A percentile compares a stretch with the other conserved stretches of the same genome.
Conservation (phyloP, 2,888 invertebrate genomes). For the Leptinotarsa juncta region DNA sequence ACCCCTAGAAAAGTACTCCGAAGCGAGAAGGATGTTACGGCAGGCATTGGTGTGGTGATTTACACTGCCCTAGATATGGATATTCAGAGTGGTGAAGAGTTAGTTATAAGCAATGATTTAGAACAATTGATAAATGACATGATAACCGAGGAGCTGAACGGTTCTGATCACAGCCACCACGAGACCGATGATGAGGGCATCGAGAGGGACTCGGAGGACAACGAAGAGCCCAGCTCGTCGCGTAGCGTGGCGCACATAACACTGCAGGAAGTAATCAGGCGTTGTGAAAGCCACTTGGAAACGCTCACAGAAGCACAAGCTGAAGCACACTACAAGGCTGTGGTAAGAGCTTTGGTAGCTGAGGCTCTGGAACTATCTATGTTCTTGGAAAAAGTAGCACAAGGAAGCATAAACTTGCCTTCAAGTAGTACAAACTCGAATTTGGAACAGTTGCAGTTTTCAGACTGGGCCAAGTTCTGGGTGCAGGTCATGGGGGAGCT, state of each 20-base stretch:
- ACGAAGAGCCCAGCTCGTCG: conserved; percentile 67
- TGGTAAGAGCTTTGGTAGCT: conserved; percentile 90
- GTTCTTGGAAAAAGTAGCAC: conserved; percentile 87
- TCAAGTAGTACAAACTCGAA: conserved; percentile 74
- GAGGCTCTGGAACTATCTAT: conserved; percentile 91
- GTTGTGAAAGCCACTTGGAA: conserved; percentile 57
- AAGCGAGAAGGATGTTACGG: conserved; percentile 59
- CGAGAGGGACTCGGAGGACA: conserved; percentile 86
- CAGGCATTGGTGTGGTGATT: conserved; percentile 80
- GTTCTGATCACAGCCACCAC: conserved; percentile 57
- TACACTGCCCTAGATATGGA: conserved; percentile 93
- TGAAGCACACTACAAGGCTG: conserved; percentile 88
- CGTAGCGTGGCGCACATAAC: conserved; percentile 54
- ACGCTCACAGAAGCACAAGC: conserved; percentile 70
- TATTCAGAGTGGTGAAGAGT: conserved; percentile 86
- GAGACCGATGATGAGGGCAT: conserved; percentile 91
- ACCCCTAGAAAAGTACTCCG: conserved; percentile 53
- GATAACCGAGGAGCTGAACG: conserved; percentile 70
- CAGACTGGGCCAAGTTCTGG: conserved; percentile 97
- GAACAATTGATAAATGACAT: conserved; percentile 88
- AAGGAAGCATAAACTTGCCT: conserved; percentile 75
- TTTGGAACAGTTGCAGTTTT: conserved; percentile 85
- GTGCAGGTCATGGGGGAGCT: conserved; percentile 94
- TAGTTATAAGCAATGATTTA: conserved; percentile 85
- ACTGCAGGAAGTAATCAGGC: conserved; percentile 53